Evolutionary conservation across 1,140 invertebrate genomes (phyloP).

Genomic region (Stegodyphus dumicola): DNA sequence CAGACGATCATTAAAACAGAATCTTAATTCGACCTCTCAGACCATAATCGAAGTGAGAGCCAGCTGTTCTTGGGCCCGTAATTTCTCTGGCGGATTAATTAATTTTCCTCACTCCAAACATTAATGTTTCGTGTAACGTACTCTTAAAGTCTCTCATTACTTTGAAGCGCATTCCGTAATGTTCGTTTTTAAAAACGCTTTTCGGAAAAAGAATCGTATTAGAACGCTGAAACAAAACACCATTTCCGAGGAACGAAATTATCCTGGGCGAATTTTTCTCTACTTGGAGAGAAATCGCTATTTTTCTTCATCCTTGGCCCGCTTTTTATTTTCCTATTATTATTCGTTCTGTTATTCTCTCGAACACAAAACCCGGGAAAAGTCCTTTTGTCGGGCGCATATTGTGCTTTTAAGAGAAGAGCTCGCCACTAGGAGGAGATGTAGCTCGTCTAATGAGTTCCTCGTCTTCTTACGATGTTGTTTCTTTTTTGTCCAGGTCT

Average conservation of each 20-base stretch:
- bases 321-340: conserved; percentile 4
- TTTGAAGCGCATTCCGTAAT: conserved; percentile 38
- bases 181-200: conserved; percentile 2
- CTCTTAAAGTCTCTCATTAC: conserved; percentile 37
- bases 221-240: conserved; percentile 36
- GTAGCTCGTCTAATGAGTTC: not conserved
- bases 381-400: conserved; percentile 35
- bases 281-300: not conserved
- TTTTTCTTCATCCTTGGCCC: not conserved
- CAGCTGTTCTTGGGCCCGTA: conserved; percentile 43
- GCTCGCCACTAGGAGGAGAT: conserved; percentile 35
- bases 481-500: conserved; percentile 10
- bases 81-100: conserved; percentile 43
- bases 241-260: not conserved
- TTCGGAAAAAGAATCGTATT: conserved; percentile 9
- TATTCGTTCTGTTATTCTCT: not conserved
- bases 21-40: not conserved
- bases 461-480: not conserved
- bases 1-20: conserved; percentile 3
- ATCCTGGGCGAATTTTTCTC: not conserved
- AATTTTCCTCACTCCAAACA: conserved; percentile 34
- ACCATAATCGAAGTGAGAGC: conserved; percentile 10
- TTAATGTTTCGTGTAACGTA: conserved; percentile 54
- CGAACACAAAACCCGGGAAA: not conserved
- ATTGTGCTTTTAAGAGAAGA: conserved; percentile 50